Percentiles rank a stretch among this genome's conserved stretches.
phyloP scores from a whole-genome alignment of 2,888 invertebrate species.

The Eupithecia abbreviata region DNA sequence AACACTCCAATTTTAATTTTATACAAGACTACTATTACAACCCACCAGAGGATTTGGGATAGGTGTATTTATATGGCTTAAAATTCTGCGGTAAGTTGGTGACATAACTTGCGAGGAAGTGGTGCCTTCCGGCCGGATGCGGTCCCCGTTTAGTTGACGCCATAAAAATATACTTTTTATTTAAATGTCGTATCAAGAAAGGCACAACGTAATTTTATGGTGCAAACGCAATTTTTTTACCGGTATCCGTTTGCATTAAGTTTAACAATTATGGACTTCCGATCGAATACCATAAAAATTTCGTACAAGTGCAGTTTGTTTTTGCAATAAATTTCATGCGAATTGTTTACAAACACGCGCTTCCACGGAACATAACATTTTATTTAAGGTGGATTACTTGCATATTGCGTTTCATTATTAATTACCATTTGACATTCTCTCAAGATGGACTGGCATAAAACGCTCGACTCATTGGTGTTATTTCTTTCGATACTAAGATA shows the following conservation, averaged over 20 bases:
- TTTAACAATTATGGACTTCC: slow-evolving; percentile 23
- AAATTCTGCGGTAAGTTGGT: slow-evolving; percentile 40
- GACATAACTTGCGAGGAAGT: slow-evolving; percentile 51
- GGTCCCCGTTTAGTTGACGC: slow-evolving; percentile 40
- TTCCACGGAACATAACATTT: slow-evolving; percentile 41
- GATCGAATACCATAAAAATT: slow-evolving; percentile 32
- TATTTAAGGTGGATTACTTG: slow-evolving; percentile 42
- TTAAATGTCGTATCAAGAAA: slow-evolving; percentile 26
- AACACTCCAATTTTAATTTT: slow-evolving; percentile 2
- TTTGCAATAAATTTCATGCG: slow-evolving; percentile 38
- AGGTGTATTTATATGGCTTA: slow-evolving; percentile 30
- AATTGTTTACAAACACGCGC: slow-evolving; percentile 39
- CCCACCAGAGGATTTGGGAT: slow-evolving; percentile 29
- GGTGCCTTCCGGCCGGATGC: slow-evolving; percentile 55
- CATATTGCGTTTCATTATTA: slow-evolving; percentile 36
- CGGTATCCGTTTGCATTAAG: slow-evolving; percentile 21
- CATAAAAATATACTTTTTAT: slow-evolving; percentile 38
- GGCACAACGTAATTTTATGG: slow-evolving; percentile 18
- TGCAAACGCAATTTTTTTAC: slow-evolving; percentile 21
- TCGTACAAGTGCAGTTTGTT: slow-evolving; percentile 31
- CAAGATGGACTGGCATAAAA: slow-evolving; percentile 2
- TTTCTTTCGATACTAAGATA: background rate
- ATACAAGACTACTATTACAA: slow-evolving; percentile 21
- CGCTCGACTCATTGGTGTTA: background rate
- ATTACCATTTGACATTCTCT: slow-evolving; percentile 29